Evolutionary conservation across 1,140 invertebrate species (phyloP).

Genomic region (Laodelphax striatellus): DNA sequence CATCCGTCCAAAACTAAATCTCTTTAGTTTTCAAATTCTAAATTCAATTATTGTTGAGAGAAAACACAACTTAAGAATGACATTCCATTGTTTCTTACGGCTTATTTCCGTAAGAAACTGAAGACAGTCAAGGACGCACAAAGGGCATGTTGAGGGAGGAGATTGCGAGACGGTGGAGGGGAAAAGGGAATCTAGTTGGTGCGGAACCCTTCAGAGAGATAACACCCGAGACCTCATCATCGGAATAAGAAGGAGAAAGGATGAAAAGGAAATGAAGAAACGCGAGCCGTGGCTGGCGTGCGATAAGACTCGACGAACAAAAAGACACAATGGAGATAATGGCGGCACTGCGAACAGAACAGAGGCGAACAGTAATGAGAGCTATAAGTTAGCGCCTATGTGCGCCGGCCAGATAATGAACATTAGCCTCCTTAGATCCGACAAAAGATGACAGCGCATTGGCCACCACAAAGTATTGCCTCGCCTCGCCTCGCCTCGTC

Average conservation of each 20-base stretch:
- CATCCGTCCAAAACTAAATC: too few relatives aligned
- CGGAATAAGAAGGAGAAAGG: neutral
- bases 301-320: conserved; percentile 1
- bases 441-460: neutral
- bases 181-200: too few relatives aligned
- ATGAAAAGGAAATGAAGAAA: conserved; percentile 3
- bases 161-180: too few relatives aligned
- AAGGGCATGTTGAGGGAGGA: too few relatives aligned
- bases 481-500: neutral
- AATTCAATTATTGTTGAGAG: too few relatives aligned
- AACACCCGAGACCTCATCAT: neutral
- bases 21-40: too few relatives aligned
- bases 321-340: conserved; percentile 3
- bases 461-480: neutral
- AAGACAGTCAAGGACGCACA: too few relatives aligned
- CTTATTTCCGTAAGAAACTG: too few relatives aligned
- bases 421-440: conserved; percentile 1
- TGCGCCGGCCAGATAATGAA: neutral
- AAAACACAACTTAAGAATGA: too few relatives aligned
- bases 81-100: too few relatives aligned
- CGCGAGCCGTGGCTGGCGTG: neutral
- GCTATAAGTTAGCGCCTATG: neutral
- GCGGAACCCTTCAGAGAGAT: neutral
- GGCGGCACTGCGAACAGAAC: neutral
- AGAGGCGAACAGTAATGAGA: neutral